phyloP scores from a whole-genome alignment of 2,888 invertebrate species.

The Altica lythri region DNA sequence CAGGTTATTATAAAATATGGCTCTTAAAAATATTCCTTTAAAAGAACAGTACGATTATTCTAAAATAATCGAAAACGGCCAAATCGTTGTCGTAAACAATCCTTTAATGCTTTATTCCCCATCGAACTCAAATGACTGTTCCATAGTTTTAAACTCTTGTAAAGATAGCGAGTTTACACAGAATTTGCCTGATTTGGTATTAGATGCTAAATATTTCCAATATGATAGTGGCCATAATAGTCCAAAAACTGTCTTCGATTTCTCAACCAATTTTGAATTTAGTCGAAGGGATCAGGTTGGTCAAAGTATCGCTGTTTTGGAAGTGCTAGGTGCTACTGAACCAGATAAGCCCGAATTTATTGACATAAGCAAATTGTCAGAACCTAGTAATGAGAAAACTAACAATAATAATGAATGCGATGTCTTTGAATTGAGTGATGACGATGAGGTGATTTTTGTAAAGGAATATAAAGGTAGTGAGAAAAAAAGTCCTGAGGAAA shows the following conservation, averaged over 20 bases:
- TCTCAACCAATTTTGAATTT: constrained; percentile 3
- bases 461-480: constrained; percentile 34
- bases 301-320: constrained; percentile 26
- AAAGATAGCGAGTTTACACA: constrained; percentile 9
- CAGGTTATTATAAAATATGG: constrained; percentile 27
- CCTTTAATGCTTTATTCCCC: constrained; percentile 24
- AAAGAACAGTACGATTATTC: constrained; percentile 26
- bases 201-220: constrained; percentile 26
- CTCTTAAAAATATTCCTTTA: constrained; percentile 20
- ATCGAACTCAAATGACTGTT: constrained; percentile 19
- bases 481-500: not conserved
- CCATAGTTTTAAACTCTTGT: constrained; percentile 23
- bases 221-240: constrained; percentile 14
- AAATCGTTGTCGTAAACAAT: constrained; percentile 24
- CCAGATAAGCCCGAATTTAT: constrained; percentile 37
- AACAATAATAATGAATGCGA: constrained; percentile 4
- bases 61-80: constrained; percentile 24
- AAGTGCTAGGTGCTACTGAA: constrained; percentile 19
- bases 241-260: constrained; percentile 1
- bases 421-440: constrained; percentile 24
- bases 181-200: constrained; percentile 24
- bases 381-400: constrained; percentile 10
- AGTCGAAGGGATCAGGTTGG: constrained; percentile 15
- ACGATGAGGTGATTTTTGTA: constrained; percentile 40
- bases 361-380: constrained; percentile 39